Evolutionary conservation across 2,888 invertebrate species (phyloP).

Genomic region (Serripes groenlandicus): DNA sequence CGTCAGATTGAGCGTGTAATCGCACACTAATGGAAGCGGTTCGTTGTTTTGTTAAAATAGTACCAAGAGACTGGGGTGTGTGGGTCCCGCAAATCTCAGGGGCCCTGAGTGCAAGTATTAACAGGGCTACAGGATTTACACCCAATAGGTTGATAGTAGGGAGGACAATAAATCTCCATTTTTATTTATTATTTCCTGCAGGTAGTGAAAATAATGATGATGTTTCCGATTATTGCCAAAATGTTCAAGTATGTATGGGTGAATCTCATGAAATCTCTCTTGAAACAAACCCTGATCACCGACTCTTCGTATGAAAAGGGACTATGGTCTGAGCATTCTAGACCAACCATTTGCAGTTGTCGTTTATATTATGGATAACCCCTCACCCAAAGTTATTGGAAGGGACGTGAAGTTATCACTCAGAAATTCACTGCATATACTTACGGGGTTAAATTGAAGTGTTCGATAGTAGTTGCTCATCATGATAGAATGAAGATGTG

Average conservation of each 20-base stretch:
- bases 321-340: conserved; percentile 37
- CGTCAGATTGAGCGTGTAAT: conserved; percentile 52
- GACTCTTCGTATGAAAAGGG: conserved; percentile 9
- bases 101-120: conserved; percentile 37
- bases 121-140: conserved; percentile 49
- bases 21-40: conserved; percentile 51
- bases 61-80: conserved; percentile 38
- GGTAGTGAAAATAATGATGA: background rate
- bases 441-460: conserved; percentile 30
- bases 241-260: background rate
- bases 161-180: conserved; percentile 45
- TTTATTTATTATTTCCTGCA: conserved; percentile 34
- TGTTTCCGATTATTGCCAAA: background rate
- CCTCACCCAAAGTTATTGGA: conserved; percentile 38
- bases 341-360: conserved; percentile 40
- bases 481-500: conserved; percentile 42
- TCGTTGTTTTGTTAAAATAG: conserved; percentile 27
- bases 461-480: conserved; percentile 15
- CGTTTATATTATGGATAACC: conserved; percentile 41
- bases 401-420: conserved; percentile 43
- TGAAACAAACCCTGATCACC: background rate
- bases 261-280: background rate
- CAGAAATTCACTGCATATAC: conserved; percentile 33
- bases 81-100: conserved; percentile 30
- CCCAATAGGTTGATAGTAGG: conserved; percentile 54